Conservation (phyloP, 2,888 invertebrate species). For the Hyppa rectilinea region DNA sequence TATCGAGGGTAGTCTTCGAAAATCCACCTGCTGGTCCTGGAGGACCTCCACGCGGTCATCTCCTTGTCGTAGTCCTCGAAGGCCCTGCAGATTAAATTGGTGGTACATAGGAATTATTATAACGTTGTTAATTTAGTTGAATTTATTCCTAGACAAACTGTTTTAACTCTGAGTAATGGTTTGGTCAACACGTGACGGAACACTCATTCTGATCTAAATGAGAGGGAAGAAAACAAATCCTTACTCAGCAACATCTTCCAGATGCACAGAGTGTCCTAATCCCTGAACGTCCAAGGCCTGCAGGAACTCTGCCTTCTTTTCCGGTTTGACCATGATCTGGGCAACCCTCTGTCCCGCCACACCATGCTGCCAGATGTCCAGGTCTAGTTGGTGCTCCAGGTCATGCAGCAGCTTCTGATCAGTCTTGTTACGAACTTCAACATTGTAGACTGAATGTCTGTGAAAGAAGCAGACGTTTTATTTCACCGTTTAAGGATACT, state of each 20-base stretch:
- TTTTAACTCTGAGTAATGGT: not conserved
- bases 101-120: not conserved
- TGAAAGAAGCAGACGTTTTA: not conserved
- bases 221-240: not conserved
- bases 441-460: conserved; percentile 74
- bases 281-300: conserved; percentile 65
- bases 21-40: conserved; percentile 29
- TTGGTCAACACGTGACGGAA: not conserved
- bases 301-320: conserved; percentile 63
- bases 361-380: conserved; percentile 78
- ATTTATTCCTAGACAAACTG: not conserved
- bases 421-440: conserved; percentile 63
- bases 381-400: conserved; percentile 57
- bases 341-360: conserved; percentile 68
- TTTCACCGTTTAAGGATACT: not conserved
- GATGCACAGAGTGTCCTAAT: conserved; percentile 69
- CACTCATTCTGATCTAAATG: not conserved
- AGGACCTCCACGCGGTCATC: conserved; percentile 18
- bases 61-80: conserved; percentile 44
- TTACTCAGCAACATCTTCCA: conserved; percentile 75
- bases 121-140: not conserved
- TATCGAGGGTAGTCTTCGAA: conserved; percentile 52
- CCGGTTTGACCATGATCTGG: conserved; percentile 73
- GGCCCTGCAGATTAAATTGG: conserved; percentile 22
- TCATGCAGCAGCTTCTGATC: conserved; percentile 62